These are phyloP conservation scores for Pholis gunnellus DNA, from an alignment of 2,113 vertebrate species.

Conservation along the genomic window DNA sequence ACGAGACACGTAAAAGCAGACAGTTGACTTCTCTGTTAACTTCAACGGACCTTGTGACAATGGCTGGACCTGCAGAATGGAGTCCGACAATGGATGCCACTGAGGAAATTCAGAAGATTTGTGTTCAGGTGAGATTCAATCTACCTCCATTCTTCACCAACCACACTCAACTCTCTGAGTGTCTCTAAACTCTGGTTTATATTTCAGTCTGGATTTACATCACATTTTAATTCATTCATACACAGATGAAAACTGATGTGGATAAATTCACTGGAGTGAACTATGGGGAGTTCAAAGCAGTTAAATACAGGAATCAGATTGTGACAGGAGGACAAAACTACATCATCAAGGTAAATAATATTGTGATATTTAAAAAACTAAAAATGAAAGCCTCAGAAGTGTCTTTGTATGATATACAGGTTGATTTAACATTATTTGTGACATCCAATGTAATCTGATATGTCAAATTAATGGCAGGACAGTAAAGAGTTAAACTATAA, in stretches of 20 bases:
- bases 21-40: too few species aligned
- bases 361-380: neutral
- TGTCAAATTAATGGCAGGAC: neutral
- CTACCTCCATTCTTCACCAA: too few species aligned
- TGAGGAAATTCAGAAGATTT: too few species aligned
- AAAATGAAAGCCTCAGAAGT: neutral
- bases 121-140: too few species aligned
- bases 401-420: neutral
- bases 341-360: conserved; percentile 19
- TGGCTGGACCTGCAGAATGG: too few species aligned
- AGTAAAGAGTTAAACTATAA: neutral
- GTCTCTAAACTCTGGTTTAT: neutral
- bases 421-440: neutral
- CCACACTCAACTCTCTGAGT: too few species aligned
- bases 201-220: neutral
- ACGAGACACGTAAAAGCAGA: too few species aligned
- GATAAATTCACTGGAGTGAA: neutral
- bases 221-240: neutral
- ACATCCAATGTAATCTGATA: neutral
- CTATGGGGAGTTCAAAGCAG: neutral
- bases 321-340: neutral
- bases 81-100: too few species aligned
- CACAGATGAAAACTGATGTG: neutral
- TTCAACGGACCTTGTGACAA: too few species aligned
- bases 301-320: neutral